Percentiles rank a stretch among this genome's conserved stretches.
phyloP scores from a whole-genome alignment of 2,113 vertebrate genomes.

The Vanacampus margaritifer region DNA sequence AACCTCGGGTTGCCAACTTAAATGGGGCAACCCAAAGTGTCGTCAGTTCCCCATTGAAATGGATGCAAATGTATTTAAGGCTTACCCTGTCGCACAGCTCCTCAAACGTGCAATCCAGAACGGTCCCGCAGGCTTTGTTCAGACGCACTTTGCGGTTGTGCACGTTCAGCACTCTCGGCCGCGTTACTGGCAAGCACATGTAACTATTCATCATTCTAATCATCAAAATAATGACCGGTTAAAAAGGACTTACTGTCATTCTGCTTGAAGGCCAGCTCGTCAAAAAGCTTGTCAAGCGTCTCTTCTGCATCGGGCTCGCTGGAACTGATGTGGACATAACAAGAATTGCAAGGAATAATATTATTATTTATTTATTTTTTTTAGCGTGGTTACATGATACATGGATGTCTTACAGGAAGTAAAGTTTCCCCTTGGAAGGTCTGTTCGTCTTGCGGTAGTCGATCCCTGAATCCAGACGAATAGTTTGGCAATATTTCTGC shows the following conservation, averaged over 20 bases:
- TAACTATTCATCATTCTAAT: neutral
- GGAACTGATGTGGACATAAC: slow-evolving; percentile 74
- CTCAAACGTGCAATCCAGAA: slow-evolving; percentile 94
- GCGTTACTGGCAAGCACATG: slow-evolving; percentile 85
- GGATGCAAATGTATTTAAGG: too few relatives aligned
- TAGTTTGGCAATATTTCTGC: slow-evolving; percentile 85
- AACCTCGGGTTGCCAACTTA: too few relatives aligned
- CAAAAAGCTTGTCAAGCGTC: slow-evolving; percentile 93
- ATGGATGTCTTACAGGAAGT: slow-evolving; percentile 84
- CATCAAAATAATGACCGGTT: neutral
- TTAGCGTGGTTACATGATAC: too few relatives aligned
- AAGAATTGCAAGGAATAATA: neutral
- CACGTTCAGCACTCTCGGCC: slow-evolving; percentile 90
- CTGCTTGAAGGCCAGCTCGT: slow-evolving; percentile 97
- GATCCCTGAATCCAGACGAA: slow-evolving; percentile 90
- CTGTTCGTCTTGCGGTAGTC: slow-evolving; percentile 88
- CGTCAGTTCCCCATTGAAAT: too few relatives aligned
- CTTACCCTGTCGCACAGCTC: slow-evolving; percentile 95
- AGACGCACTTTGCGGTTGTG: slow-evolving; percentile 89
- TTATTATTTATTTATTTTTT: too few relatives aligned
- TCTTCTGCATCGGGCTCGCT: slow-evolving; percentile 88
- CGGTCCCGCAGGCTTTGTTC: slow-evolving; percentile 92
- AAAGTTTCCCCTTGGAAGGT: slow-evolving; percentile 87
- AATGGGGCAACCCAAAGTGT: too few relatives aligned
- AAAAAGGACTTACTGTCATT: slow-evolving; percentile 89